Evolutionary conservation across 2,797 vertebrate species (phyloP).

Genomic region (Brachymystax lenok): DNA sequence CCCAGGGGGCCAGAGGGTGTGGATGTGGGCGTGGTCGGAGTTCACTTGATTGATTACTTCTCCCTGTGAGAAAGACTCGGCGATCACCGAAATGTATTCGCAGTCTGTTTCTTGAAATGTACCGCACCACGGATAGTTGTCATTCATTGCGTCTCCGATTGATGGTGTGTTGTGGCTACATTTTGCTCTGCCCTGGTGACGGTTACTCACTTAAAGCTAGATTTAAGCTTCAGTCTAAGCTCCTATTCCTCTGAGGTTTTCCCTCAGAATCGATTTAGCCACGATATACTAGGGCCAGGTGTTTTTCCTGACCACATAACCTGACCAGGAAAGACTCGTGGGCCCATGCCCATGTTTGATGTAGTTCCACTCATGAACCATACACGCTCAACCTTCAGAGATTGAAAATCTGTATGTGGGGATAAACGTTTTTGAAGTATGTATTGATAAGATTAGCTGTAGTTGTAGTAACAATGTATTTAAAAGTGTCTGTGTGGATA

Average conservation of each 20-base stretch:
- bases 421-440: not conserved
- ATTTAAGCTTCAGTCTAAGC: not conserved
- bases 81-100: not conserved
- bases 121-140: not conserved
- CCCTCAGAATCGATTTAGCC: no score
- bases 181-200: not conserved
- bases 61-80: not conserved
- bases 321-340: no score
- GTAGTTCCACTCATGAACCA: not conserved
- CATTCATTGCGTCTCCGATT: not conserved
- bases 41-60: not conserved
- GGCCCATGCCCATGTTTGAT: no score
- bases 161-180: not conserved
- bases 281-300: no score
- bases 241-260: no score
- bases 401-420: not conserved
- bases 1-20: not conserved
- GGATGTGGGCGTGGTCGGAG: not conserved
- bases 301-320: no score
- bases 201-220: not conserved
- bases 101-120: not conserved
- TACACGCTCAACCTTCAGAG: not conserved
- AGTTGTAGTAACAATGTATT: not conserved
- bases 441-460: not conserved
- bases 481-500: constrained; percentile 7